phyloP scores from a whole-genome alignment of 2,797 vertebrate species.

The Crocodylus rhombifer region DNA sequence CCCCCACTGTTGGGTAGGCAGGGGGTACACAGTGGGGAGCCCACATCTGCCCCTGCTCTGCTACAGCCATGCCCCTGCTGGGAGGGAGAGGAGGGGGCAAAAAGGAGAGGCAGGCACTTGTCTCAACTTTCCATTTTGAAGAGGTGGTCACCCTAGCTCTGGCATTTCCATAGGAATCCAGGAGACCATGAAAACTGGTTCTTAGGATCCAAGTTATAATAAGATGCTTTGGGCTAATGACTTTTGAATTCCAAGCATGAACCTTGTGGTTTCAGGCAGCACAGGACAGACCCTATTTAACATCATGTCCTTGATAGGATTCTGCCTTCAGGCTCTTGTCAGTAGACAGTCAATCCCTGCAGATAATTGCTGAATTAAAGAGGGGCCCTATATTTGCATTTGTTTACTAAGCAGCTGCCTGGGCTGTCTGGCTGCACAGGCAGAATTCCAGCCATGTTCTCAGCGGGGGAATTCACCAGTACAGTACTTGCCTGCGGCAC shows the following conservation, averaged over 20 bases:
- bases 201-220: background rate
- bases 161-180: fast-evolving
- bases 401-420: background rate
- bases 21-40: too few species aligned
- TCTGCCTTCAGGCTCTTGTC: background rate
- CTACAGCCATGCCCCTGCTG: too few species aligned
- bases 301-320: background rate
- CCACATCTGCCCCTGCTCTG: too few species aligned
- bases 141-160: too few species aligned
- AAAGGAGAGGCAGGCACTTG: too few species aligned
- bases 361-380: background rate
- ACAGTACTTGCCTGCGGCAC: conserved; percentile 84
- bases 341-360: background rate
- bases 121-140: too few species aligned
- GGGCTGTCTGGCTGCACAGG: fast-evolving
- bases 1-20: too few species aligned
- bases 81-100: too few species aligned
- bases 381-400: background rate
- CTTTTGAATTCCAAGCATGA: fast-evolving
- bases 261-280: background rate
- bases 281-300: background rate
- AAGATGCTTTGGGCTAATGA: background rate
- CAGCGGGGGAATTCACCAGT: fast-evolving
- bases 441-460: background rate
- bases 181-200: background rate